Base-by-base conservation (phyloP, 1,140 invertebrate species). In the Euura saliciscinereae region DNA sequence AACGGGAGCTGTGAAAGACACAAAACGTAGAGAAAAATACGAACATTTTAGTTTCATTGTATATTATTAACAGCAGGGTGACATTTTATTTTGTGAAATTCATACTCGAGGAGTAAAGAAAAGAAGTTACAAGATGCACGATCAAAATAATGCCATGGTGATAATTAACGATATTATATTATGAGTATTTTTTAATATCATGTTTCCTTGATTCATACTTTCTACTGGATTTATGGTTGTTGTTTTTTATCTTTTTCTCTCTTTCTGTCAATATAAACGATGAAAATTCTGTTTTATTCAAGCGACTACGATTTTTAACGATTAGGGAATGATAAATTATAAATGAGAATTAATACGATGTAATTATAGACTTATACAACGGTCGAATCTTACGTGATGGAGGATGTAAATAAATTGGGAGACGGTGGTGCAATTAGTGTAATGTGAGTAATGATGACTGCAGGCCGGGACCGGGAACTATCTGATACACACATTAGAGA, bases 1-100 rank as follows among this genome's bases (percentile, higher is more conserved):
- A 72, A 80, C 81, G 46, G 82, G 77, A 69, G 78, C 85, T 86
- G 75, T 68, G 74, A 76, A 85, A 74, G 81, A 28, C 28, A 28
- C 28, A 28, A 28, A 28, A 28, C 28, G 28, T 28, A 28, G 28
- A 28, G 28, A 28, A 28, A 28, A 79, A 79, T 76, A 82, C 65
- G 44, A 13, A 44, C 66, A 13, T 67, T 28, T 28, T 28, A 28
- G 28, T 28, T 1, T 0, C 28, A 28, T 28, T 28, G 28, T 28
- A 28, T 28, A 28, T 28, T 28, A 28, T 28, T 28, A 28, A 28
- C 28, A 28, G 28, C 28, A 28, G 28, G 28, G 1, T 28, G 28
- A 28, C 28, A 28, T 28, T 68, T 6, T 44, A 28, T 28, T 4
- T 44, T 8, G 28, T 45, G 11, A 68, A 10, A 42, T 66, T 66